Evolutionary conservation across 1,140 invertebrate genomes (phyloP).

Genomic region (Planococcus citri): DNA sequence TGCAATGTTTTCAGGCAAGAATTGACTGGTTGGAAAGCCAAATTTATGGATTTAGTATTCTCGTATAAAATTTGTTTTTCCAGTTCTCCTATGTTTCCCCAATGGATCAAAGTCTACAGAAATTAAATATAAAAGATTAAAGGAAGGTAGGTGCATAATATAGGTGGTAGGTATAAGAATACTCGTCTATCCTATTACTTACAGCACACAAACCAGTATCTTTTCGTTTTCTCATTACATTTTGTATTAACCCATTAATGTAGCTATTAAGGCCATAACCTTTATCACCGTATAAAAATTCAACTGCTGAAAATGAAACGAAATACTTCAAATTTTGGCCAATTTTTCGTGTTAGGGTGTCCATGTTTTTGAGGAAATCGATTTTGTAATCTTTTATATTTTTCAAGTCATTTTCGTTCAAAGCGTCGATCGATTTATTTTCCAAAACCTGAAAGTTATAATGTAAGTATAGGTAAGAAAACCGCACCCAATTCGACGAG

Average conservation of each 20-base stretch:
- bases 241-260: neutral
- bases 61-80: neutral
- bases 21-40: conserved; percentile 71
- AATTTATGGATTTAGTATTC: conserved; percentile 45
- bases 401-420: neutral
- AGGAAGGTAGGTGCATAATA: no score
- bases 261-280: neutral
- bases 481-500: no score
- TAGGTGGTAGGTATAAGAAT: neutral
- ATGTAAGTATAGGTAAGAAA: no score
- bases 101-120: conserved; percentile 68
- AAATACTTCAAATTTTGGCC: neutral
- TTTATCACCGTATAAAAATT: neutral
- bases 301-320: neutral
- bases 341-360: neutral
- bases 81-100: conserved; percentile 87
- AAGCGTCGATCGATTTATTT: neutral
- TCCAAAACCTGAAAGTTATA: neutral
- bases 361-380: neutral
- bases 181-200: neutral
- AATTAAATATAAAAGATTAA: no score
- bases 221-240: neutral
- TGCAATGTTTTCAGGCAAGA: conserved; percentile 80
- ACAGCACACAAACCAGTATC: neutral
- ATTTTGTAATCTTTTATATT: neutral